phyloP scores from a whole-genome alignment of 2,888 invertebrate genomes.

The Phortica magna region DNA sequence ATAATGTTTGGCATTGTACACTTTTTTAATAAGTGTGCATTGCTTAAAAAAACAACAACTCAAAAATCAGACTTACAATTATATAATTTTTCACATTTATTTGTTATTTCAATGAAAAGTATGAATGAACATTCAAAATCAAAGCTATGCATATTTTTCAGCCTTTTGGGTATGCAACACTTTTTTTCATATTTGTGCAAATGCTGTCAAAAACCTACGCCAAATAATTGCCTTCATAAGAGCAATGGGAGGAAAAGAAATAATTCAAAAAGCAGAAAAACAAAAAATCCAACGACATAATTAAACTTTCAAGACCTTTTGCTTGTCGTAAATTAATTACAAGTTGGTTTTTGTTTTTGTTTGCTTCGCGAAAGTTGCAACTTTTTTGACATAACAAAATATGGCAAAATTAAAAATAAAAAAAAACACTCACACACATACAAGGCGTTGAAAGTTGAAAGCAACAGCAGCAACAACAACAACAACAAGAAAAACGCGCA shows the following conservation, averaged over 20 bases:
- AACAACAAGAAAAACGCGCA: not conserved
- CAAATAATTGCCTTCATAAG: constrained; percentile 7
- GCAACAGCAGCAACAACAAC: not conserved
- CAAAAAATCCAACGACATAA: not conserved
- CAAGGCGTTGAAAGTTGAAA: not conserved
- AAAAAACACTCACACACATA: not conserved
- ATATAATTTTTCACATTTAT: too few relatives aligned
- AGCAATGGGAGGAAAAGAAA: not conserved
- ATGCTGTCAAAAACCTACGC: constrained; percentile 4
- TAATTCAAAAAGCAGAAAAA: not conserved
- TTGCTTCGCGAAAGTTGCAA: constrained; percentile 15
- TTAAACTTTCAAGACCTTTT: constrained; percentile 9
- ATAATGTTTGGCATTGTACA: not conserved
- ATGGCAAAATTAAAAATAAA: not conserved
- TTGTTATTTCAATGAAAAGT: too few relatives aligned
- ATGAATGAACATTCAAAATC: too few relatives aligned
- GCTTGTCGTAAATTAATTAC: constrained; percentile 27
- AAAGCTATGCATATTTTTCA: too few relatives aligned
- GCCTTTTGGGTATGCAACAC: too few relatives aligned
- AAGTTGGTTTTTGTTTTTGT: not conserved
- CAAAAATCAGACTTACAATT: too few relatives aligned
- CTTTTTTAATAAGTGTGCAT: not conserved
- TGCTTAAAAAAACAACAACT: too few relatives aligned
- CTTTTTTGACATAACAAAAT: not conserved
- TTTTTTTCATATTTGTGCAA: not conserved